phyloP scores from a whole-genome alignment of 92 coral and sea anemone species.

The Phenganax marumi region DNA sequence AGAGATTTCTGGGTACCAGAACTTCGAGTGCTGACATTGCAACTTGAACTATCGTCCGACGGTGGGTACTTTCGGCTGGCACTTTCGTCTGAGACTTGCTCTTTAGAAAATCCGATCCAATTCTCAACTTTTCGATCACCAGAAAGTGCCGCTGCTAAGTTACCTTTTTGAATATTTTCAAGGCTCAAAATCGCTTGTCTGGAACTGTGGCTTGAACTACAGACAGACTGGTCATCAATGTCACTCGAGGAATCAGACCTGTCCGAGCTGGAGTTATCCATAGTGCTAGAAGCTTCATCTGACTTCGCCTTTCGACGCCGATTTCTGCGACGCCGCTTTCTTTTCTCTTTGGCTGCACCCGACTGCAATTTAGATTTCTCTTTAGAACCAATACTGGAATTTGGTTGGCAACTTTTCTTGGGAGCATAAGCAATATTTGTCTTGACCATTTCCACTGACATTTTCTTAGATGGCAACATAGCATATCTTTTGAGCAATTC shows the following conservation, averaged over 20 bases:
- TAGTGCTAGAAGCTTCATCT: not conserved
- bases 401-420: not conserved
- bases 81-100: not conserved
- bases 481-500: conserved; percentile 31
- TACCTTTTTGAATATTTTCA: conserved; percentile 11
- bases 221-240: not conserved
- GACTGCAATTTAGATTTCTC: not conserved
- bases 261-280: not conserved
- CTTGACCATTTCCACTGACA: conserved; percentile 34
- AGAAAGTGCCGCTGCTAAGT: conserved; percentile 11
- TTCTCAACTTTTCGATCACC: not conserved
- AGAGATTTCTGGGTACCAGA: conserved; percentile 26
- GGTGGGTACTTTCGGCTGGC: not conserved
- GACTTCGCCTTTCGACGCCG: not conserved
- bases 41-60: not conserved
- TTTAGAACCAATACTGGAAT: not conserved
- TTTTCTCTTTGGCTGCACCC: not conserved
- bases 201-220: conserved; percentile 10
- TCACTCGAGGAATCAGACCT: not conserved
- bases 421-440: conserved; percentile 24
- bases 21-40: conserved; percentile 14
- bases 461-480: conserved; percentile 12
- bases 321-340: not conserved
- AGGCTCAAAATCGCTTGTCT: not conserved
- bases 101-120: not conserved